These are phyloP conservation scores for Drosophila hydei DNA, from an alignment of 1,140 invertebrate genomes.

Conservation along the genomic window DNA sequence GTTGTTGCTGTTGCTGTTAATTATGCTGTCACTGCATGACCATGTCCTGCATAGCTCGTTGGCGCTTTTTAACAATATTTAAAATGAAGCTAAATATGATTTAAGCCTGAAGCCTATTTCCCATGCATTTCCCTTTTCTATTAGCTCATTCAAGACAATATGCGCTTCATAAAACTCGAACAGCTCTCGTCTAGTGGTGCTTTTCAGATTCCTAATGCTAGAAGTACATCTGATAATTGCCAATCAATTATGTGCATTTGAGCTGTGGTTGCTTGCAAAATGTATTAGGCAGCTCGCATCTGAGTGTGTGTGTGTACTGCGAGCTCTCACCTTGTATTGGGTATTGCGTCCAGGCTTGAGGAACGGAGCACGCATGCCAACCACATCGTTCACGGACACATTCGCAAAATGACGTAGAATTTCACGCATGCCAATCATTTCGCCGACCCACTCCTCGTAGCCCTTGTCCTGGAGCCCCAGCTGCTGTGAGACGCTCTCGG, in stretches of 20 bases:
- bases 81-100: too few relatives aligned
- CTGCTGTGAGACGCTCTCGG: slow-evolving; percentile 93
- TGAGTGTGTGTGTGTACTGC: background rate
- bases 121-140: too few relatives aligned
- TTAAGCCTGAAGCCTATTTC: too few relatives aligned
- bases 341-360: slow-evolving; percentile 95
- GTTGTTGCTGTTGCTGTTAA: slow-evolving; percentile 16
- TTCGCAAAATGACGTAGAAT: slow-evolving; percentile 93
- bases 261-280: background rate
- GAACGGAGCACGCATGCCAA: slow-evolving; percentile 95
- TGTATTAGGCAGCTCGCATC: too few relatives aligned
- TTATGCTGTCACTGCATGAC: slow-evolving; percentile 6
- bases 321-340: slow-evolving; percentile 91
- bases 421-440: slow-evolving; percentile 97
- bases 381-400: slow-evolving; percentile 91
- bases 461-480: slow-evolving; percentile 93
- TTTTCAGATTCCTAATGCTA: slow-evolving; percentile 3
- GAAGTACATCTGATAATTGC: slow-evolving; percentile 31
- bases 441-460: slow-evolving; percentile 95
- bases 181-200: background rate
- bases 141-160: too few relatives aligned
- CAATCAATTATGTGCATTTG: slow-evolving; percentile 47
- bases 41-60: background rate
- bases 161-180: background rate
- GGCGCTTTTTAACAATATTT: background rate